Conservation (phyloP, 1,140 invertebrate genomes). For the Panulirus ornatus region DNA sequence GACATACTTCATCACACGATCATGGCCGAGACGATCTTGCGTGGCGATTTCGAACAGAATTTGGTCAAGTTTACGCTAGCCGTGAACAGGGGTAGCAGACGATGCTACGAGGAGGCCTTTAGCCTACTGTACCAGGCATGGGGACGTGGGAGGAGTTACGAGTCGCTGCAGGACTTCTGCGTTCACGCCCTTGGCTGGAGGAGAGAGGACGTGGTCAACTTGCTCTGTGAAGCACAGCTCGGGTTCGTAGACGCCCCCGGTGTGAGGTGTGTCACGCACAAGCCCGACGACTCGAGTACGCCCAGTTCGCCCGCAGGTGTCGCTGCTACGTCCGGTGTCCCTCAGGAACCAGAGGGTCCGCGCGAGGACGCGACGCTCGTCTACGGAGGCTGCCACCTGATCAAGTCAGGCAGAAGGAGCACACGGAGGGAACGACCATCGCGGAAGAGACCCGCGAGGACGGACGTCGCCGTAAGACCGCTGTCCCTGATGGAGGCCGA, state of each 20-base stretch:
- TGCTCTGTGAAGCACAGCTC: background rate
- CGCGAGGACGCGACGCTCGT: background rate
- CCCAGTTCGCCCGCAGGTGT: too few species aligned
- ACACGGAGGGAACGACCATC: background rate
- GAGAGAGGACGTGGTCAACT: slow-evolving; percentile 18
- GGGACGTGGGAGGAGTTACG: slow-evolving; percentile 29
- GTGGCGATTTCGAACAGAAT: slow-evolving; percentile 2
- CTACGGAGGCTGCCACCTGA: background rate
- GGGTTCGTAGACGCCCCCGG: background rate
- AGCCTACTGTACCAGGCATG: slow-evolving; percentile 30
- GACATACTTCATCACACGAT: too few species aligned
- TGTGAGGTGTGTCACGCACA: background rate
- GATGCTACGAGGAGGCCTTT: slow-evolving; percentile 44
- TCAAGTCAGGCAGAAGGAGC: background rate
- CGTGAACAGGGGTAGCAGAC: slow-evolving; percentile 19
- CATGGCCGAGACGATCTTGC: background rate
- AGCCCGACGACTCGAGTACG: background rate
- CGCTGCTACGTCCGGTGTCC: background rate
- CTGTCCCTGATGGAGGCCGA: background rate
- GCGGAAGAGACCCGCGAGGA: background rate
- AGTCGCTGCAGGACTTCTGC: slow-evolving; percentile 45
- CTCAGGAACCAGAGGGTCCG: background rate
- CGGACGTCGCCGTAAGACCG: background rate
- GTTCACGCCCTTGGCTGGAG: slow-evolving; percentile 32
- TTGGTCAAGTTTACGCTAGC: slow-evolving; percentile 28